Evolutionary conservation across 2,888 invertebrate species (phyloP), one percentile per base, ranked within the genome.

Genomic region (Plusia festucae): DNA sequence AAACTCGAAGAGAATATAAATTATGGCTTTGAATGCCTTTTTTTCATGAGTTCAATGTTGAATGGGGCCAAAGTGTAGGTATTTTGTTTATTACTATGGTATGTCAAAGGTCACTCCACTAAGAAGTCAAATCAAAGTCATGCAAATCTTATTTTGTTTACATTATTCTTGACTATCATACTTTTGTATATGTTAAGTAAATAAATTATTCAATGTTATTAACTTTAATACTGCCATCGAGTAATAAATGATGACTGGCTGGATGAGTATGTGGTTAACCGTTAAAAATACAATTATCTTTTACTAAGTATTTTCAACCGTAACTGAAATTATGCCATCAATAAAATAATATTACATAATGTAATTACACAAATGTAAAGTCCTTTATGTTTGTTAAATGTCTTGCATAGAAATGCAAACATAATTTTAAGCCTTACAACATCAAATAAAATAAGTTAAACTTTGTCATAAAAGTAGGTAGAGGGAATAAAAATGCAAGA

Each of bases 121-220:
- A 8, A 11, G 20, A 58, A 58, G 58, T 58, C 58, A 58, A 58
- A 51, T 27, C 58, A 58, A 58, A 32, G 58, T 58, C 58, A 58
- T 30, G 20, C 8, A 16, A 13, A 30, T 44, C 1, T 24, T 22
- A 65, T 40, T 40, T 30, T 30, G 20, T 49, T 49, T 46, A 46
- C 46, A 20, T 40, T 40, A 40, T 5, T 13, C n/a, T 40, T n/a
- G 6, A 40, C 40, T 40, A 40, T 40, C 40, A n/a, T n/a, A n/a
- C 40, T 40, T n/a, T 40, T 40, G n/a, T 40, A 40, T n/a, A 40
- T n/a, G 40, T 40, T 40, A 40, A 0, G 40, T 40, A 40, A 40
- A 40, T n/a, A n/a, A 15, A 40, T 15, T n/a, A 40, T 40, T 40
- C 5, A 40, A 40, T 40, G 4, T 40, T 34, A 34, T 34, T 34